Evolutionary conservation across 2,113 vertebrate genomes (phyloP).

Genomic region (Neofelis nebulosa): DNA sequence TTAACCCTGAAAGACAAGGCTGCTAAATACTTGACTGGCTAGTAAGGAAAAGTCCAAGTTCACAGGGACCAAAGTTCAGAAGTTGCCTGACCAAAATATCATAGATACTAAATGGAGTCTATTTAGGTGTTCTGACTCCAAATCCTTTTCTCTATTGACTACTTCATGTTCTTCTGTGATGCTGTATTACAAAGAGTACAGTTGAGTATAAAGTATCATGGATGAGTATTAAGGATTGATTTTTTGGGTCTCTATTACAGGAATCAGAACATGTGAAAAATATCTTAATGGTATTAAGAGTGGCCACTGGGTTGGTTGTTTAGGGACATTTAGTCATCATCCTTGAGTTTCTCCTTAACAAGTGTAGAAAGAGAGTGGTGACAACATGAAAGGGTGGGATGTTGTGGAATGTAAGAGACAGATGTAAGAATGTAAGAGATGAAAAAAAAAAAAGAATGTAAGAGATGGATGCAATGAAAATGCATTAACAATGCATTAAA

Average conservation of each 20-base stretch:
- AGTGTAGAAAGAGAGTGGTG: not conserved
- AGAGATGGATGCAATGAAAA: not conserved
- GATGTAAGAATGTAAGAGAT: not conserved
- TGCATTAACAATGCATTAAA: not conserved
- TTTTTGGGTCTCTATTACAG: not conserved
- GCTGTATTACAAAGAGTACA: not conserved
- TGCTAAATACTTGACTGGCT: too few relatives aligned
- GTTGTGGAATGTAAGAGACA: not conserved
- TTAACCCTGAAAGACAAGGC: too few relatives aligned
- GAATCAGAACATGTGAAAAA: not conserved
- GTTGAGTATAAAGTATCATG: not conserved
- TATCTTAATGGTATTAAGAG: not conserved
- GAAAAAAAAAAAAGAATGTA: not conserved
- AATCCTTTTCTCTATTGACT: not conserved
- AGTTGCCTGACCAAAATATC: not conserved
- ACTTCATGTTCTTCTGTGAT: not conserved
- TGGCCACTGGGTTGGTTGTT: not conserved
- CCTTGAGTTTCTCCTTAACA: not conserved
- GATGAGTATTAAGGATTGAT: not conserved
- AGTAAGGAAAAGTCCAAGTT: not conserved
- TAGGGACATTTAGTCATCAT: not conserved
- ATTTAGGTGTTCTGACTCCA: not conserved
- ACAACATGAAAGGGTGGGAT: not conserved
- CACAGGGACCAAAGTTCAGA: not conserved
- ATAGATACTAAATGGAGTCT: not conserved